Evolutionary conservation across 2,888 invertebrate genomes (phyloP).

Genomic region (Anthoptus insignis): DNA sequence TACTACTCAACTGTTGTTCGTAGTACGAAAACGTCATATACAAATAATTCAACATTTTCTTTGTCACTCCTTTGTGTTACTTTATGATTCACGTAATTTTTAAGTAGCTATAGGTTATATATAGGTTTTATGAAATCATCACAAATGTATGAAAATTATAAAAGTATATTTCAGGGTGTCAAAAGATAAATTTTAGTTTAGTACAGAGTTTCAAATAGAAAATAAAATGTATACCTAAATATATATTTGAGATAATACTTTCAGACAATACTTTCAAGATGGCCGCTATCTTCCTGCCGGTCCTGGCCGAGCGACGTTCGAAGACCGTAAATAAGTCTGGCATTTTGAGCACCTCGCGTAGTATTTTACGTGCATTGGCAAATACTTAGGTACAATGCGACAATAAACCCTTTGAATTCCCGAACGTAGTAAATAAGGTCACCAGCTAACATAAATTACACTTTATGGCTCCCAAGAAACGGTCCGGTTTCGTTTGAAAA

Average conservation of each 20-base stretch:
- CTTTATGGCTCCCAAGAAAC: constrained; percentile 67
- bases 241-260: neutral
- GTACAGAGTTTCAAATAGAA: neutral
- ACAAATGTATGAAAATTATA: too few species aligned
- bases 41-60: neutral
- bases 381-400: constrained; percentile 85
- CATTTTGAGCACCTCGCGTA: constrained; percentile 81
- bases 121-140: too few species aligned
- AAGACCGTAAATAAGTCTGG: constrained; percentile 82
- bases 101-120: too few species aligned
- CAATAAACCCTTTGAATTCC: constrained; percentile 70
- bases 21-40: neutral
- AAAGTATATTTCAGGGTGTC: too few species aligned
- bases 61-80: neutral
- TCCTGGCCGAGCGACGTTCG: constrained; percentile 52
- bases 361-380: constrained; percentile 85
- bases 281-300: constrained; percentile 4
- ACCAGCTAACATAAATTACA: constrained; percentile 65
- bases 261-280: constrained; percentile 17
- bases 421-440: constrained; percentile 70
- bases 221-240: neutral
- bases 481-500: constrained; percentile 64
- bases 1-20: neutral
- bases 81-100: neutral
- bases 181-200: neutral